Evolutionary conservation across 1,140 invertebrate species (phyloP), one percentile per base, ranked within the genome.

Genomic region (Drosophila pruinosa): DNA sequence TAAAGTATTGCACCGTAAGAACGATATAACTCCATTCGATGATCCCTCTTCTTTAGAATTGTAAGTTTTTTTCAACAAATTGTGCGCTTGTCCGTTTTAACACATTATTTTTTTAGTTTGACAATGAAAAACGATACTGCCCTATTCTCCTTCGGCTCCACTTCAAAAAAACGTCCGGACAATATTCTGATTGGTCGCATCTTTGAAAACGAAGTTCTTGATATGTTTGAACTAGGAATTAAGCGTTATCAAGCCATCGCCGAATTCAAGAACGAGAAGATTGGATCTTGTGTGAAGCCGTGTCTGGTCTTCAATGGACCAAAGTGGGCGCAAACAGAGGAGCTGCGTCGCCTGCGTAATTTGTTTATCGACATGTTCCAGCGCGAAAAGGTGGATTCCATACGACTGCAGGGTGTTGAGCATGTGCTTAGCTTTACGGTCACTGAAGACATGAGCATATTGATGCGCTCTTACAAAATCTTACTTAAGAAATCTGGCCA

Each of bases 221-320:
- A 99, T 90, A 99, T 99, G 97, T 94, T 98, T 77, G 99, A 99
- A 93, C 93, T 99, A 67, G 97, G 97, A 15, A 93, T 99, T 12
- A 95, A 97, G 68, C 94, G 96, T 41, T 99, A 95, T 88, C 95
- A 95, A 92, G 92, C 94, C 6, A 92, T 99, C 85, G 91, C 93
- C 41, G 95, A 97, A 26, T 98, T 98, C 77, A 95, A 96, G 88
- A 94, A 93, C 52, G 93, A 94, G 19, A 98, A 98, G 92, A 94
- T 97, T 19, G 81, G 95, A 1, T 90, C 94, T 21, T 98, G 97
- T 7, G 94, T 94, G 0, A 99, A 99, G 92, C 98, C 99, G 2
- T 96, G 98, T 86, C 91, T 99, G 7, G 86, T 99, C 14, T 99
- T 99, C 83, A 95, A 97, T 92, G 99, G 99, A n/a, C 95, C 98